Conservation (phyloP, 1,140 invertebrate genomes). For the Achatina immaculata region DNA sequence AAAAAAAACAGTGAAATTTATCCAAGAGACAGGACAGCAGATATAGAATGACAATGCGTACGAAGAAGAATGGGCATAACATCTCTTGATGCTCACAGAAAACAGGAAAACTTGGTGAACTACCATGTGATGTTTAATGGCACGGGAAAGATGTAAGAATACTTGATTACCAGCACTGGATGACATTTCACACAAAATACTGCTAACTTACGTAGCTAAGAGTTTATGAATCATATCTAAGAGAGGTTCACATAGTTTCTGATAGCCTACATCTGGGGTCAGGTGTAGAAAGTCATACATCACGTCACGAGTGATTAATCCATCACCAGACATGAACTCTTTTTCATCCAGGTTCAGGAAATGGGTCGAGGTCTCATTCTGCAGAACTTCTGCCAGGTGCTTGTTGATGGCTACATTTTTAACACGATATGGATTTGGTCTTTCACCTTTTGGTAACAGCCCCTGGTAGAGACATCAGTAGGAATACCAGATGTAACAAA, state of each 20-base stretch:
- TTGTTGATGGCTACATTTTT: constrained; percentile 83
- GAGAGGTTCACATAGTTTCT: constrained; percentile 74
- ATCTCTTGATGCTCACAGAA: too few species aligned
- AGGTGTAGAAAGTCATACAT: constrained; percentile 91
- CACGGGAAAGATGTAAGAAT: too few species aligned
- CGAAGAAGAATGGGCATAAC: too few species aligned
- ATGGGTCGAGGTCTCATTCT: constrained; percentile 76
- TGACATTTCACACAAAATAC: constrained; percentile 54
- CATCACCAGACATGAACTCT: constrained; percentile 80
- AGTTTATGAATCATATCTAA: constrained; percentile 68
- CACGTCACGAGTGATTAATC: constrained; percentile 85
- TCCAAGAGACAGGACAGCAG: too few species aligned
- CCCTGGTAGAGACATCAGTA: constrained; percentile 78
- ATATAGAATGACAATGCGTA: too few species aligned
- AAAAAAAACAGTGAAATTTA: too few species aligned
- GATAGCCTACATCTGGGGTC: constrained; percentile 82
- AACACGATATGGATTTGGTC: constrained; percentile 83
- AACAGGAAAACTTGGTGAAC: too few species aligned
- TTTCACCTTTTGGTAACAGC: constrained; percentile 85
- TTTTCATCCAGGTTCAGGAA: constrained; percentile 76
- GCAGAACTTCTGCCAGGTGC: constrained; percentile 77
- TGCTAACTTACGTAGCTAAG: constrained; percentile 64
- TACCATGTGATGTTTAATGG: too few species aligned
- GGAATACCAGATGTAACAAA: too few species aligned
- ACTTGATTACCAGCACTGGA: constrained; percentile 56